Evolutionary conservation across 92 coral and sea anemone species (phyloP).

Genomic region (Zoanthus solanderi): DNA sequence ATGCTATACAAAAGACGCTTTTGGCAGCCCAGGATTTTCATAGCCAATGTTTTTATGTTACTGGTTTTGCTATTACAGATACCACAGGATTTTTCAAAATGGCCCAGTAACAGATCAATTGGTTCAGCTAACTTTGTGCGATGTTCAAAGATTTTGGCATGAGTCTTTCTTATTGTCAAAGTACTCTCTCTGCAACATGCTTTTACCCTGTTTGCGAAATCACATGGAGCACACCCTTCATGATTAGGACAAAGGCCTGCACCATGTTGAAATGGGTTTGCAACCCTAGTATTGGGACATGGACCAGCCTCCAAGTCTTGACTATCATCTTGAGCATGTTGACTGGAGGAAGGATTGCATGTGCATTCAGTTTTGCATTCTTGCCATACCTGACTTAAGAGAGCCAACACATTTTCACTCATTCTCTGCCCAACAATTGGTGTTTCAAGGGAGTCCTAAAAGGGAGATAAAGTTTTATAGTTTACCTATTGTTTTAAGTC

Average conservation of each 20-base stretch:
- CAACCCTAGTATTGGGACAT: constrained; percentile 7
- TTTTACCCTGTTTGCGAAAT: constrained; percentile 3
- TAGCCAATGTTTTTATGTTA: constrained; percentile 5
- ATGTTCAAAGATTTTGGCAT: background rate
- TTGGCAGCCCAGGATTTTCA: constrained; percentile 30
- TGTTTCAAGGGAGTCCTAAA: constrained; percentile 29
- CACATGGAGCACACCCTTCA: constrained; percentile 18
- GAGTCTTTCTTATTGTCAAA: background rate
- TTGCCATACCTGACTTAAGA: constrained; percentile 15
- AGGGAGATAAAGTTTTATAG: background rate
- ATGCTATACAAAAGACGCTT: constrained; percentile 1
- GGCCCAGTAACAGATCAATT: background rate
- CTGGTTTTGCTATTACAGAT: background rate
- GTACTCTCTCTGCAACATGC: background rate
- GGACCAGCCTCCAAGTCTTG: constrained; percentile 25
- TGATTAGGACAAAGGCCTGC: background rate
- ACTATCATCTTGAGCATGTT: constrained; percentile 15
- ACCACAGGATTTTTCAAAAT: background rate
- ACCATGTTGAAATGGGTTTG: background rate
- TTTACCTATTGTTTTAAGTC: background rate
- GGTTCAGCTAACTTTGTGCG: background rate
- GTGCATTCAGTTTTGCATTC: constrained; percentile 5
- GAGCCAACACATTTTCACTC: constrained; percentile 5
- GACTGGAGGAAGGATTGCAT: background rate
- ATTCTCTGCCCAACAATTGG: constrained; percentile 5